These are phyloP conservation scores for Pseudomyrmex pallidus DNA, from an alignment of 1,140 invertebrate genomes.

Conservation along the genomic window DNA sequence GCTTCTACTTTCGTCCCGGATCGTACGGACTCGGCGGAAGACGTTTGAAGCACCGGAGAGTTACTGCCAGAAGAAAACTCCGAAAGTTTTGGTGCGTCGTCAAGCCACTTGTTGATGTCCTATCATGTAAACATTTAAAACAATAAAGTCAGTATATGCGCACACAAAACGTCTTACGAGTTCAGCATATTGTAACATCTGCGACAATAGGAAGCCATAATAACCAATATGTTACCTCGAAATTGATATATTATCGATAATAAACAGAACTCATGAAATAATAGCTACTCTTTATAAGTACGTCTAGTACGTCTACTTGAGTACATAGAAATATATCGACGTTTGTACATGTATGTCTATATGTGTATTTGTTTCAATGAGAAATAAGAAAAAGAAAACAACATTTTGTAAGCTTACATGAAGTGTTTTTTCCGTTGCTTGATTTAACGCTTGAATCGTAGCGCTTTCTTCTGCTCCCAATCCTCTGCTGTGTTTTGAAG, in stretches of 20 bases:
- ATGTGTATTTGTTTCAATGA: constrained; percentile 7
- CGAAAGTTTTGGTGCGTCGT: constrained; percentile 91
- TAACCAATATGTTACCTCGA: no score
- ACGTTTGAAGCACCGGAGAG: constrained; percentile 86
- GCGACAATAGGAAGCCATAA: no score
- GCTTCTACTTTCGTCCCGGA: constrained; percentile 70
- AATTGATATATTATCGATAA: no score
- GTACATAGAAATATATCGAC: background rate
- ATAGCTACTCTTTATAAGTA: no score
- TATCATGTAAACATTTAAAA: constrained; percentile 61
- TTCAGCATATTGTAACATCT: no score
- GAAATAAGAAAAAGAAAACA: constrained; percentile 39
- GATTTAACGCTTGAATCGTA: constrained; percentile 90
- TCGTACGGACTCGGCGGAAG: constrained; percentile 74
- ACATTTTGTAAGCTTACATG: constrained; percentile 85
- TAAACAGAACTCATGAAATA: no score
- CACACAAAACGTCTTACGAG: no score
- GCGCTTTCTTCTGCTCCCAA: constrained; percentile 82
- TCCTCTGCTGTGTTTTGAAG: constrained; percentile 79
- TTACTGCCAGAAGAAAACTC: constrained; percentile 91
- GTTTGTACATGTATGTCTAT: constrained; percentile 2
- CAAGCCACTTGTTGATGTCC: constrained; percentile 95
- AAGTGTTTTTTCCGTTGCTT: constrained; percentile 92
- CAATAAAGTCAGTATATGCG: no score
- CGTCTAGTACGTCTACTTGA: no score